Conservation (phyloP, 2,113 vertebrate genomes). For the Gasterosteus aculeatus region DNA sequence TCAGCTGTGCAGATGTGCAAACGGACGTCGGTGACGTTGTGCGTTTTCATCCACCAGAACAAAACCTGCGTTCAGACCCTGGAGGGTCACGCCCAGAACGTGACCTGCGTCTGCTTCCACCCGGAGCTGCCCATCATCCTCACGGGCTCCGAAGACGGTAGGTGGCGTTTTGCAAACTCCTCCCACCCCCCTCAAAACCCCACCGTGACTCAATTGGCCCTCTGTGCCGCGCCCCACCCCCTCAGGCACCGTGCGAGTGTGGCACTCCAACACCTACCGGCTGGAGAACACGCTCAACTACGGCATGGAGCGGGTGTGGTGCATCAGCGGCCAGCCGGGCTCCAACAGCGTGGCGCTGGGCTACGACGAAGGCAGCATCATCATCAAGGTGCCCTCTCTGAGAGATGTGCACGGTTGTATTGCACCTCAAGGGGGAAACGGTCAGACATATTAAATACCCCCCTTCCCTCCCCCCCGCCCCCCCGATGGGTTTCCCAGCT, state of each 20-base stretch:
- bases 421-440: neutral
- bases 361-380: slow-evolving; percentile 96
- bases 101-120: slow-evolving; percentile 93
- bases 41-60: slow-evolving; percentile 80
- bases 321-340: slow-evolving; percentile 89
- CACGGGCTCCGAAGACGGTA: slow-evolving; percentile 95
- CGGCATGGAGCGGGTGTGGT: slow-evolving; percentile 95
- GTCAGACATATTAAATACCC: neutral
- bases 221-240: neutral
- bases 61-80: slow-evolving; percentile 95
- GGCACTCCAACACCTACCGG: slow-evolving; percentile 95
- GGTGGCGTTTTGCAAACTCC: slow-evolving; percentile 27
- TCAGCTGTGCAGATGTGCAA: too few relatives aligned
- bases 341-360: slow-evolving; percentile 94
- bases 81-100: slow-evolving; percentile 93
- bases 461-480: too few relatives aligned
- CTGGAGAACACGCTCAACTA: slow-evolving; percentile 94
- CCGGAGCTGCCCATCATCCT: slow-evolving; percentile 94
- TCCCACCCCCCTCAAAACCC: neutral
- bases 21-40: neutral
- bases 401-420: neutral
- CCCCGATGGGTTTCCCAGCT: slow-evolving; percentile 75
- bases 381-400: slow-evolving; percentile 87
- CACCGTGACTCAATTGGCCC: neutral
- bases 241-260: slow-evolving; percentile 91